A percentile compares a stretch with the other conserved stretches of the same genome.
Evolutionary conservation across 2,113 vertebrate species (phyloP).

Genomic region (Sylvia atricapilla): DNA sequence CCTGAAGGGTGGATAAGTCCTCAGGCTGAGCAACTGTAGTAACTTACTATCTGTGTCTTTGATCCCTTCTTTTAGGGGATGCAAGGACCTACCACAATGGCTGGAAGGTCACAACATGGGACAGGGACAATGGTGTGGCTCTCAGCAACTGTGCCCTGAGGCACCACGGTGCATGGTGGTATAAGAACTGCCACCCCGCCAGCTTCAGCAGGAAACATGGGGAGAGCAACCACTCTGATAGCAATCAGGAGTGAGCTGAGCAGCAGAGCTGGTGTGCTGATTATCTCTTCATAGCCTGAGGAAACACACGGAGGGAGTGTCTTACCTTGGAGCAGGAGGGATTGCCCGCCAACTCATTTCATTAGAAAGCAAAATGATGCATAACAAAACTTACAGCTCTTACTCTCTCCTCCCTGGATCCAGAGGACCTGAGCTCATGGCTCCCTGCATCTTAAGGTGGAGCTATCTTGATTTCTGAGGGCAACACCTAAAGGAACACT

Average conservation of each 20-base stretch:
- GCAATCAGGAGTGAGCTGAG: conserved; percentile 77
- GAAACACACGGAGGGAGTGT: background rate
- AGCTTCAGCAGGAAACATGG: conserved; percentile 84
- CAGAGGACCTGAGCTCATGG: background rate
- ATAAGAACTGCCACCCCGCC: conserved; percentile 89
- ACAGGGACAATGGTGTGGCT: conserved; percentile 86
- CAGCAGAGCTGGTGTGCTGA: background rate
- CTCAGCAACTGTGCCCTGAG: conserved; percentile 86
- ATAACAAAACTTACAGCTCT: background rate
- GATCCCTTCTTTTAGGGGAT: conserved; percentile 74
- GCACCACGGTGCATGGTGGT: conserved; percentile 86
- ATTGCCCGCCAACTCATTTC: background rate
- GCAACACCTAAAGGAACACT: background rate
- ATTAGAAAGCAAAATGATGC: background rate
- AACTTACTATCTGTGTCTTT: background rate
- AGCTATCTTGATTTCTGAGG: background rate
- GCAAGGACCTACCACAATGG: conserved; percentile 86
- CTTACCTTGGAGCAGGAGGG: background rate
- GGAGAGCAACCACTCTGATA: conserved; percentile 74
- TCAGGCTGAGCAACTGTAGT: background rate
- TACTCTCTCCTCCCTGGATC: background rate
- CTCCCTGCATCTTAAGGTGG: background rate
- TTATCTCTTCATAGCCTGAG: background rate
- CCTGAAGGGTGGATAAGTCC: background rate
- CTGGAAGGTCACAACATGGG: conserved; percentile 83